phyloP scores from a whole-genome alignment of 2,113 vertebrate genomes.

The Carassius auratus region DNA sequence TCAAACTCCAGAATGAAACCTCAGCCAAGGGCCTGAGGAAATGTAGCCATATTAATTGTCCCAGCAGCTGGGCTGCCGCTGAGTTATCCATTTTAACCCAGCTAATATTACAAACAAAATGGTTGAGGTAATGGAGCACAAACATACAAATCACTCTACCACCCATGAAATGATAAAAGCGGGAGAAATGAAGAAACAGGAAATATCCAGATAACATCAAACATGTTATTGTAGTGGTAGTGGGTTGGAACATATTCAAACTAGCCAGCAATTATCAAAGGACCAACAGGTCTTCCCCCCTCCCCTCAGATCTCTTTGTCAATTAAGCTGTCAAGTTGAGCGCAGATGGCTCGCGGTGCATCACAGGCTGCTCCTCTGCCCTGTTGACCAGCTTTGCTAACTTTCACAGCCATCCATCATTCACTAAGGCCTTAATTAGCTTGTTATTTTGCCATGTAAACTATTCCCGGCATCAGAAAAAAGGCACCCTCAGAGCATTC shows the following conservation, averaged over 20 bases:
- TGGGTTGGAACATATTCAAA: background rate
- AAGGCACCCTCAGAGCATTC: conserved; percentile 69
- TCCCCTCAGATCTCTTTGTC: conserved; percentile 56
- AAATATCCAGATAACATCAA: conserved; percentile 14
- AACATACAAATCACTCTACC: conserved; percentile 4
- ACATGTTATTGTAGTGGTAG: background rate
- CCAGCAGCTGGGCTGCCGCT: background rate
- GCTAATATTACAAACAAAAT: conserved; percentile 33
- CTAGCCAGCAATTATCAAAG: conserved; percentile 41
- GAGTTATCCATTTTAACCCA: conserved; percentile 22
- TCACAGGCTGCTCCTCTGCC: conserved; percentile 62
- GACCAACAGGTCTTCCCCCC: conserved; percentile 65
- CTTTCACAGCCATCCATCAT: conserved; percentile 69
- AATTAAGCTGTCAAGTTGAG: conserved; percentile 71
- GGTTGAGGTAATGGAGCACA: background rate
- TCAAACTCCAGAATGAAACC: background rate
- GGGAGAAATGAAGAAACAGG: background rate
- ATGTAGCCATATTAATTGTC: conserved; percentile 4
- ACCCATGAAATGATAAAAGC: background rate
- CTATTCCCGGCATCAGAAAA: conserved; percentile 76
- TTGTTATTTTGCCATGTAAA: conserved; percentile 79
- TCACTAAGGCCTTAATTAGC: conserved; percentile 75
- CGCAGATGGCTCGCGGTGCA: conserved; percentile 64
- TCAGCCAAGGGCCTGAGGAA: background rate
- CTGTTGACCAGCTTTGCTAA: conserved; percentile 61